Conservation (phyloP, 2,797 vertebrate genomes). For the Semaprochilodus insignis region DNA sequence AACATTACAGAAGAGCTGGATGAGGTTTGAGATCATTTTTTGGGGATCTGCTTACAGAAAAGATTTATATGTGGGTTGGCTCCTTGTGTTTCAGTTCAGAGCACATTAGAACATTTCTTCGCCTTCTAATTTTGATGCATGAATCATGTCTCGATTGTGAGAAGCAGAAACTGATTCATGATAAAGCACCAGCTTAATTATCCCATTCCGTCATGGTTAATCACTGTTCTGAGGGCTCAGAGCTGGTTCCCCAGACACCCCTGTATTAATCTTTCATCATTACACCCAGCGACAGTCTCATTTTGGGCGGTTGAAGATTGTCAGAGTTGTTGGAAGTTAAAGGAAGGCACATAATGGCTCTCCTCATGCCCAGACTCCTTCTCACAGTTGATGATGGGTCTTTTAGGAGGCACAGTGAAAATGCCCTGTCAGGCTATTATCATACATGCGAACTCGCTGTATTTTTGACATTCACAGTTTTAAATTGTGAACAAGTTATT, state of each 20-base stretch:
- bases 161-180: constrained; percentile 10
- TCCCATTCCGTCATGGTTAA: constrained; percentile 9
- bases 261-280: constrained; percentile 20
- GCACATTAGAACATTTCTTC: background rate
- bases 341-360: background rate
- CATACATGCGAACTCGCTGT: no score
- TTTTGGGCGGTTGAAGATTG: background rate
- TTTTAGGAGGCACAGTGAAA: background rate
- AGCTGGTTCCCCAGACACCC: background rate
- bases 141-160: background rate
- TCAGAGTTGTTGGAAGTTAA: constrained; percentile 6
- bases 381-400: background rate
- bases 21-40: no score
- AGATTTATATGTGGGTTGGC: no score
- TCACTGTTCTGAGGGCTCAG: constrained; percentile 5
- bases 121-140: background rate
- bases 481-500: no score
- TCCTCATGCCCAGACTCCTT: background rate
- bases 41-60: no score
- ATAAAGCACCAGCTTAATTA: background rate
- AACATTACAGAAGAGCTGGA: no score
- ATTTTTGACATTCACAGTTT: no score
- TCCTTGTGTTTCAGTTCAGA: background rate
- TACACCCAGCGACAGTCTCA: background rate
- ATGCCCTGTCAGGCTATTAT: background rate